phyloP scores from a whole-genome alignment of 2,113 vertebrate genomes.

The Camarhynchus parvulus region DNA sequence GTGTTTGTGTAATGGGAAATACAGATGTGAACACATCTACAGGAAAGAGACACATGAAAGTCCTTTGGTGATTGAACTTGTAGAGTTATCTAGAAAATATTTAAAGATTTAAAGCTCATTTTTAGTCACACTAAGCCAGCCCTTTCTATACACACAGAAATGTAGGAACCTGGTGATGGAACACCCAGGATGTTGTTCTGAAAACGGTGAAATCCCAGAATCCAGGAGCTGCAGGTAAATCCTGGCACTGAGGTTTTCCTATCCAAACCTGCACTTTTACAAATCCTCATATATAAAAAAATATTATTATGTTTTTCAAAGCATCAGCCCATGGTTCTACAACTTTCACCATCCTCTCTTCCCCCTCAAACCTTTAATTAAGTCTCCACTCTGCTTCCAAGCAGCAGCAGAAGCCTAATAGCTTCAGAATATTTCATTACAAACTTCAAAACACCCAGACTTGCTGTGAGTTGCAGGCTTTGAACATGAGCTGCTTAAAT shows the following conservation, averaged over 20 bases:
- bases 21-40: accelerated
- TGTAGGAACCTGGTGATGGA: neutral
- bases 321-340: neutral
- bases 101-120: neutral
- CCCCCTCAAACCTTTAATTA: neutral
- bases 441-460: neutral
- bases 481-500: neutral
- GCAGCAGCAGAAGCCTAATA: neutral
- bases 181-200: neutral
- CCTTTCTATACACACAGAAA: neutral
- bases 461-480: neutral
- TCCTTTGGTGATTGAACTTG: neutral
- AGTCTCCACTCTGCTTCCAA: neutral
- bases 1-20: neutral
- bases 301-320: neutral
- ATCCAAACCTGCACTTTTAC: neutral
- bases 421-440: neutral
- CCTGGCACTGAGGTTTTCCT: neutral
- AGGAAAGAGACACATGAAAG: neutral
- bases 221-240: neutral
- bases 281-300: neutral
- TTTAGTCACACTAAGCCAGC: neutral
- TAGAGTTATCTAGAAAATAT: neutral
- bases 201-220: neutral
- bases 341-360: neutral